Base-by-base conservation (phyloP, 1,140 invertebrate genomes). In the Drosophila littoralis region DNA sequence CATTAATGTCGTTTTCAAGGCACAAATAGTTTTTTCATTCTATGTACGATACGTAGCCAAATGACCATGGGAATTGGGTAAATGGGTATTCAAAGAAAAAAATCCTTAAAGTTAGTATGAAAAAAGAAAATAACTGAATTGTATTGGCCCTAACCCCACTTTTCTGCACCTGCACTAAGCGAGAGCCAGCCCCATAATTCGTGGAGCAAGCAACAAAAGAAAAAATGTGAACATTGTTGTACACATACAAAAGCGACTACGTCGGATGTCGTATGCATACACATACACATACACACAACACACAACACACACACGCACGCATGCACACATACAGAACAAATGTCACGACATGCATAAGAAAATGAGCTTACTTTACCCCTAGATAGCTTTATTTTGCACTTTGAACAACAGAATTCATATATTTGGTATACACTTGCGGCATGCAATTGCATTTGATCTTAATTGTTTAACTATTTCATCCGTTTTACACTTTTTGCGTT, bases 181-280 rank as follows among this genome's bases (percentile, higher is more conserved):
- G 61, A 71, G 61, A 71, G 60, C 33, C 68, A 79, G 81, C 74
- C 65, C 78, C 77, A 85, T 77, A 78, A 76, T 86, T 85, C 82
- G 82, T 81, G 82, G 81, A 81, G 82, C 82, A 88, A 82, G 82
- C 83, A 86, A 82, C 83, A 86, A 86, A 86, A 86, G 79, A 86
- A 86, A 48, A 85, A 86, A 86, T 86, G 79, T 88, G 82, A 79
- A 82, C 83, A 86, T 86, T 81, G 81, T 84, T 84, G 81, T 84
- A 84, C 81, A 84, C 77, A 73, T 35, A 10, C 36, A 46, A 54
- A 36, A 46, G 65, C 17, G 15, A 40, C 64, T 51, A 73, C 64
- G 43, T 58, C 33, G 71, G 55, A 38, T 48, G 15, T 59, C 40
- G 55, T 68, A 66, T 58, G 59, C 52, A 66, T 58, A 72, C 45